Percentiles rank a stretch among this genome's conserved stretches.
These are phyloP conservation scores for Encarsia formosa DNA, from an alignment of 2,888 invertebrate genomes.

Conservation along the genomic window DNA sequence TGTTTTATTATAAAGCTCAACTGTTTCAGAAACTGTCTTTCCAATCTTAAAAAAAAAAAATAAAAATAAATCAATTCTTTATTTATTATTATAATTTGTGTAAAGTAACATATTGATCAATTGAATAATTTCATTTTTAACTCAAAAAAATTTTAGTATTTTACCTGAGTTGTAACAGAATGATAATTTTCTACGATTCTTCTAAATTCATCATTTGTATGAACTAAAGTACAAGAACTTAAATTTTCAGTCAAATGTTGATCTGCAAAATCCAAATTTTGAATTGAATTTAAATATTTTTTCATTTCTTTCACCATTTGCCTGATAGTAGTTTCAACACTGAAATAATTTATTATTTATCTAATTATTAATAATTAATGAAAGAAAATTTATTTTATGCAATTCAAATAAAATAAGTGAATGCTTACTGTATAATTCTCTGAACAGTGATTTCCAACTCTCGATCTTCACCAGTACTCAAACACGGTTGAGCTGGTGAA, in stretches of 20 bases:
- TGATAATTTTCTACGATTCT: constrained; percentile 51
- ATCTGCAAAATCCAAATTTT: constrained; percentile 45
- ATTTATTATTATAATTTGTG: too few relatives aligned
- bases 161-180: constrained; percentile 49
- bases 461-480: constrained; percentile 44
- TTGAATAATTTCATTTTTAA: too few relatives aligned
- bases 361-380: neutral
- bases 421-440: constrained; percentile 45
- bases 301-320: constrained; percentile 50
- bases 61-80: too few relatives aligned
- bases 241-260: constrained; percentile 49
- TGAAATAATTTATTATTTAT: constrained; percentile 32
- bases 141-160: too few relatives aligned
- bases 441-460: constrained; percentile 46
- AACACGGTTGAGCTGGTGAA: constrained; percentile 42
- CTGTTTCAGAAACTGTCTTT: constrained; percentile 43
- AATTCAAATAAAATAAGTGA: neutral
- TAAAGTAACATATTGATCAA: too few relatives aligned
- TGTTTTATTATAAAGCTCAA: constrained; percentile 42
- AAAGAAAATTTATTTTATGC: constrained; percentile 6
- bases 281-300: constrained; percentile 44
- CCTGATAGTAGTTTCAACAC: constrained; percentile 46
- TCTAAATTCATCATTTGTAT: constrained; percentile 48
- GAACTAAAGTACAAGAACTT: constrained; percentile 47
- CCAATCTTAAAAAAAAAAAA: constrained; percentile 37